A percentile compares a stretch with the other conserved stretches of the same genome.
Conservation (phyloP, 2,888 invertebrate genomes). For the Euplexia lucipara region DNA sequence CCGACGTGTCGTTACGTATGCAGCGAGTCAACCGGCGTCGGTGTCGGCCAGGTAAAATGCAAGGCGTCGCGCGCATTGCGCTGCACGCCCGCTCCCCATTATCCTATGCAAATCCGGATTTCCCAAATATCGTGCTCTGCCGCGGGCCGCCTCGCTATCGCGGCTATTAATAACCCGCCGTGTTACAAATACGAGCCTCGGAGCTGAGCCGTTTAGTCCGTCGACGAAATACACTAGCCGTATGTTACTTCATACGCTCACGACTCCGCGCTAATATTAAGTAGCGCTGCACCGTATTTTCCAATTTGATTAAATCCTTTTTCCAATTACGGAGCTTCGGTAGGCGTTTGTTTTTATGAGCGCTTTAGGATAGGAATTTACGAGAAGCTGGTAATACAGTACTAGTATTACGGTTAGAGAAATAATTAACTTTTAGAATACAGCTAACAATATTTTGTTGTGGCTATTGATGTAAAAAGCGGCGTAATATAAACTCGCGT, state of each 20-base stretch:
- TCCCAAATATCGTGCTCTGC: slow-evolving; percentile 87
- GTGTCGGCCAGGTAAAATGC: slow-evolving; percentile 62
- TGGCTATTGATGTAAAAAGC: slow-evolving; percentile 23
- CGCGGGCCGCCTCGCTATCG: slow-evolving; percentile 87
- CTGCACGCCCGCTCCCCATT: slow-evolving; percentile 79
- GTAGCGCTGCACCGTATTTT: slow-evolving; percentile 69
- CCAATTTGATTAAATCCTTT: slow-evolving; percentile 75
- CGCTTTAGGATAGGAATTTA: slow-evolving; percentile 55
- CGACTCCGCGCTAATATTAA: slow-evolving; percentile 70
- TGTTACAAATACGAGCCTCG: slow-evolving; percentile 84
- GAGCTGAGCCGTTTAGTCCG: slow-evolving; percentile 83
- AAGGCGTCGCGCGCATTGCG: slow-evolving; percentile 73
- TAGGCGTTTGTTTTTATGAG: slow-evolving; percentile 67
- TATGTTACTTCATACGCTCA: slow-evolving; percentile 78
- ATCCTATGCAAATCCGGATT: slow-evolving; percentile 90
- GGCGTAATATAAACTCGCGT: slow-evolving; percentile 22
- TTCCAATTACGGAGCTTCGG: slow-evolving; percentile 68
- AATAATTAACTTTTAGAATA: slow-evolving; percentile 18
- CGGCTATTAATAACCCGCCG: slow-evolving; percentile 88
- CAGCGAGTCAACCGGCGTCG: slow-evolving; percentile 60
- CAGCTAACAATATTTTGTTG: slow-evolving; percentile 2
- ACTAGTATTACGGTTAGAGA: slow-evolving; percentile 19
- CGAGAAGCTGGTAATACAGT: slow-evolving; percentile 21
- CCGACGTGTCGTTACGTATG: slow-evolving; percentile 65
- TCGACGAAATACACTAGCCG: slow-evolving; percentile 83